Evolutionary conservation across 2,888 invertebrate genomes (phyloP), one percentile per base, ranked within the genome.

Genomic region (Herminia tarsipennalis): DNA sequence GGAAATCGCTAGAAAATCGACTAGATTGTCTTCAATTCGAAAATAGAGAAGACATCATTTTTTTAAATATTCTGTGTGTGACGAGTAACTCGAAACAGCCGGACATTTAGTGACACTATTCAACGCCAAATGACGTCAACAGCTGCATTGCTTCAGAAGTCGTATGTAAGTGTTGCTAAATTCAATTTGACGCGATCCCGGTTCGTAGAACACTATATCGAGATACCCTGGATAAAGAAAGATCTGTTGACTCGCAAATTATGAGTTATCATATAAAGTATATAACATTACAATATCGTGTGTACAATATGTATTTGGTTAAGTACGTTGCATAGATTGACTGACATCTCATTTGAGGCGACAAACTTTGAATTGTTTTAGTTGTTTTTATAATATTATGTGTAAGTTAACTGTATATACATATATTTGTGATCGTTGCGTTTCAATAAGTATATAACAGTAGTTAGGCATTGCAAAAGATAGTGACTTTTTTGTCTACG

Each of bases 331-430:
- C 45, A 42, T 62, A 58, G 56, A 61, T 58, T 56, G 39, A 40
- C 45, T 40, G 29, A 44, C 56, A 37, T 44, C 48, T 62, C 43
- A 47, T 48, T 56, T 49, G 40, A 43, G 55, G 41, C 34, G 20
- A 41, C 35, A 30, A 32, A 52, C 40, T 29, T 35, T 39, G 24
- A 20, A 44, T 37, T 30, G 20, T 44, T 63, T n/a, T 50, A 30
- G 38, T 47, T 63, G 33, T 59, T 40, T 55, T 59, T 59, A 43
- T 56, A 50, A 41, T 50, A 28, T 41, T 53, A 56, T 52, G 36
- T 56, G 60, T 63, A 63, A 60, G 59, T 50, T 60, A 37, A 56
- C 46, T 63, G 57, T 64, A 60, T 48, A 57, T 64, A 63, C 24
- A 57, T 64, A 64, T 37, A 45, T 60, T 51, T 59, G 64, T 62